Evolutionary conservation across 2,797 vertebrate species (phyloP).

Genomic region (Enteromius mattozi): DNA sequence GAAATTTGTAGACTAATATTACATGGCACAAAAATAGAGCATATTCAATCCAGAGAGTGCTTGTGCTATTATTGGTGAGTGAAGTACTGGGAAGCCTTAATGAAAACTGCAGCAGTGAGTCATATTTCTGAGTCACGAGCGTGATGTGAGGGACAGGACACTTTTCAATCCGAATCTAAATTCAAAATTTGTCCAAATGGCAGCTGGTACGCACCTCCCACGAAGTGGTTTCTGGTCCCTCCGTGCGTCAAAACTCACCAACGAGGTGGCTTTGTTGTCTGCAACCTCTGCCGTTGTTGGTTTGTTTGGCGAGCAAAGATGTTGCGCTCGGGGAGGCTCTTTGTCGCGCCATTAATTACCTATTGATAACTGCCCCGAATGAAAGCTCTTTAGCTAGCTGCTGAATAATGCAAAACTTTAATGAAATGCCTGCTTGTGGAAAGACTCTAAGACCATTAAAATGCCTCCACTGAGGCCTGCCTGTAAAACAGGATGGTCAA

Average conservation of each 20-base stretch:
- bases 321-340: neutral
- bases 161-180: slow-evolving; percentile 18
- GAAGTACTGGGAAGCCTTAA: slow-evolving; percentile 20
- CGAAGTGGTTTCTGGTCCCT: neutral
- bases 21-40: neutral
- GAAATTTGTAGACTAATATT: neutral
- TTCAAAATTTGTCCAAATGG: neutral
- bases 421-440: slow-evolving; percentile 35
- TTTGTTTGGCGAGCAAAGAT: slow-evolving; percentile 12
- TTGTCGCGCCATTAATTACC: slow-evolving; percentile 36
- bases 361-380: slow-evolving; percentile 29
- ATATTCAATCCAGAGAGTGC: neutral
- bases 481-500: slow-evolving; percentile 38
- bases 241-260: neutral
- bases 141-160: slow-evolving; percentile 10
- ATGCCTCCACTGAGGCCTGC: slow-evolving; percentile 9
- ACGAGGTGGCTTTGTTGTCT: neutral
- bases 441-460: slow-evolving; percentile 15
- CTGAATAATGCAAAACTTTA: slow-evolving; percentile 52
- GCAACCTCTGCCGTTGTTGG: neutral
- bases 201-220: slow-evolving; percentile 32
- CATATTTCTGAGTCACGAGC: slow-evolving; percentile 46
- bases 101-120: slow-evolving; percentile 49
- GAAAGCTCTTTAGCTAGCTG: slow-evolving; percentile 35
- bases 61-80: slow-evolving; percentile 3